Evolutionary conservation across 1,140 invertebrate genomes (phyloP), one percentile per base, ranked within the genome.

Genomic region (Zaprionus ornatus): DNA sequence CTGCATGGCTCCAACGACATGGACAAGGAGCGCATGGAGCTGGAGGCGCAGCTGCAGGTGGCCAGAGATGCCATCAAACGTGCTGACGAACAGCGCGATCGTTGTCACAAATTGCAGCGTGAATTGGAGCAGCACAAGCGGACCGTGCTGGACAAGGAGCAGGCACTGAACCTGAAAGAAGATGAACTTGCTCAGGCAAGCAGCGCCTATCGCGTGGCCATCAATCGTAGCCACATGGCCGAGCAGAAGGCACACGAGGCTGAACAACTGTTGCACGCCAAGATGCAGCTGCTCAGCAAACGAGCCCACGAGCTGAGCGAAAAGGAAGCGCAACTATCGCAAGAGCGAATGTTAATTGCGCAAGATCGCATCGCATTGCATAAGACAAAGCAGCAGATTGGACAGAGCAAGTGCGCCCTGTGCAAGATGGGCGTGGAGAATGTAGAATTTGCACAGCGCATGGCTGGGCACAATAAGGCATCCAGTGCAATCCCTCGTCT

Each of bases 41-140:
- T 94, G n/a, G 93, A 94, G 52, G 92, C 93, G 1, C 93, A 93
- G 5, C 85, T 94, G 3, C 85, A 93, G 79, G 93, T 94, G 25
- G 93, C 93, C 2, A 76, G 91, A 57, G 93, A 94, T 77, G 92
- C 93, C 1, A 90, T 93, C 0, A 91, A 92, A 42, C 88, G 91
- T 54, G 91, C 94, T 0, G 93, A 94, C 80, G 80, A 83, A 54
- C 93, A 94, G 78, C 85, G 93, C 2, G 92, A 93, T 45, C 82
- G 88, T 23, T 91, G 92, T 21, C 87, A 93, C 37, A 92, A 91
- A 60, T 77, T 91, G 66, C 92, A 93, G 74, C 77, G 86, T 2
- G 93, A 94, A 37, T 42, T 93, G 48, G 93, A 94, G 69, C 79
- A 81, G 29, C 80, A 93, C 23, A 94, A 93, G 61, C 83, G 93